Base-by-base conservation (phyloP, 2,888 invertebrate genomes). In the Pimpla rufipes region DNA sequence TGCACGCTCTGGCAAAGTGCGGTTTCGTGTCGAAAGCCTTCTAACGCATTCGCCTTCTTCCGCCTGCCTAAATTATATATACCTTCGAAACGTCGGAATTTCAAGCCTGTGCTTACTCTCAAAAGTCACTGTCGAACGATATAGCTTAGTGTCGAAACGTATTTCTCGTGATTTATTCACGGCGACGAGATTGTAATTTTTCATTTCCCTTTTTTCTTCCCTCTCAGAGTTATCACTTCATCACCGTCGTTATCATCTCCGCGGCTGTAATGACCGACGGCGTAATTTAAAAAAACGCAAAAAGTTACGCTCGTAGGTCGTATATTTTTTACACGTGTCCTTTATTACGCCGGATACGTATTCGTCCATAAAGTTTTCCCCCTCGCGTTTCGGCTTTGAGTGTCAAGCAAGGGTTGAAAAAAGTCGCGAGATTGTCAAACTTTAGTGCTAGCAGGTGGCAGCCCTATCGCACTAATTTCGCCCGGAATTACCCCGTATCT, bases 21-120 rank as follows among this genome's bases (percentile, higher is more conserved):
- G 80, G 76, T 85, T 86, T 79, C 85, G 76, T 85, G 85, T 86
- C 68, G 84, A 78, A 79, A 73, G 75, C 68, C 73, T 57, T 37
- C 75, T 76, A 75, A 70, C 75, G 78, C 45, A 80, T 73, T 76
- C 52, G 50, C 76, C 70, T 71, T 78, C 80, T 85, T 81, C 71
- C 81, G 59, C 40, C 68, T 59, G 67, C 37, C 73, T 77, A 67
- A 67, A 57, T 71, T 74, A 73, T 79, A 67, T 67, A 57, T 10
- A 76, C 55, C 55, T 70, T 55, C n/a, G n/a, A 70, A 70, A 78
- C 66, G 66, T 29, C 71, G 71, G 18, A 57, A 71, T 47, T 77
- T 50, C 29, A 18, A n/a, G 47, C 71, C 66, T 77, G 70, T 59
- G 57, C 40, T 64, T 70, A 37, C 67, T 35, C 50, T 64, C 50